Evolutionary conservation across 2,113 vertebrate species (phyloP).

Genomic region (Cinclus mexicanus): DNA sequence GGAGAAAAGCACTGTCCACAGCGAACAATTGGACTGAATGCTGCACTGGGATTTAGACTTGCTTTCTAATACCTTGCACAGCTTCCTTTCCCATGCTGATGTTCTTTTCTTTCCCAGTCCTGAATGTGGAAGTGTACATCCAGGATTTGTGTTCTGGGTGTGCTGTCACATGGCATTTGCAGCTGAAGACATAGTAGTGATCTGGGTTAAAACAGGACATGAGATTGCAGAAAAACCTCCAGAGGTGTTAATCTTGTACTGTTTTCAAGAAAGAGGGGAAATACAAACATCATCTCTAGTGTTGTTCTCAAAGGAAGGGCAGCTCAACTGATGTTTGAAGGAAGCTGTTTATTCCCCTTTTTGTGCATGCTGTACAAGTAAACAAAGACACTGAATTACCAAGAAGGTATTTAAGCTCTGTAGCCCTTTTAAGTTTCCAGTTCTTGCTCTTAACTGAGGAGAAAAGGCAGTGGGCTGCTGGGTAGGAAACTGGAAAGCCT

Average conservation of each 20-base stretch:
- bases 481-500: not conserved
- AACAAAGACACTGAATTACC: not conserved
- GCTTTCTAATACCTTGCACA: not conserved
- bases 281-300: fast-evolving
- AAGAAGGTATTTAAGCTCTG: not conserved
- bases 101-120: not conserved
- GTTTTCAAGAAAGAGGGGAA: not conserved
- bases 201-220: not conserved
- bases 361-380: not conserved
- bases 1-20: not conserved
- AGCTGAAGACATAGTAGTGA: not conserved
- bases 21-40: not conserved
- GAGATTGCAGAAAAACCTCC: not conserved
- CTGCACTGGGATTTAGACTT: not conserved
- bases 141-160: not conserved
- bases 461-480: not conserved
- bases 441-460: not conserved
- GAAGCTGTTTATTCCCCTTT: not conserved
- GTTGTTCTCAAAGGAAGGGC: not conserved
- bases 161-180: not conserved
- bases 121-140: not conserved
- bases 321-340: not conserved
- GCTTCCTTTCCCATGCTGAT: not conserved
- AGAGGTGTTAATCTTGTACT: not conserved
- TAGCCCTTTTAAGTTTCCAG: not conserved